Conservation (phyloP, 2,888 invertebrate genomes). For the Lasius platythorax region DNA sequence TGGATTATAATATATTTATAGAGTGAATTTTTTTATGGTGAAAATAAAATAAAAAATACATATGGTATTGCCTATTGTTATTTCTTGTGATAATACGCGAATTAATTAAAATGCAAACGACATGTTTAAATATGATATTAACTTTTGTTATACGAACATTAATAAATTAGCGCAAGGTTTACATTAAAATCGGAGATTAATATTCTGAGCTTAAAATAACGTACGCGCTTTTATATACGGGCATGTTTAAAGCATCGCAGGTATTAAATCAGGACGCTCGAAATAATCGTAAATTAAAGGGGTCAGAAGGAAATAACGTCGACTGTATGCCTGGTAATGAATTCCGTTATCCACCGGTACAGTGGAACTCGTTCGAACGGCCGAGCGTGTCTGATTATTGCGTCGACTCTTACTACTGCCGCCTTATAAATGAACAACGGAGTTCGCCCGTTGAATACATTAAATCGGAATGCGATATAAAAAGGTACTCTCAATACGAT, state of each 20-base stretch:
- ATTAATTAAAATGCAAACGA: neutral
- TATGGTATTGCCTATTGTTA: neutral
- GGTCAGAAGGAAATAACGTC: conserved; percentile 44
- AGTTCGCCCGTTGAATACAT: conserved; percentile 46
- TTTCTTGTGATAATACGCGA: neutral
- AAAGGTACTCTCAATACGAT: conserved; percentile 35
- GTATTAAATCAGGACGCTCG: conserved; percentile 44
- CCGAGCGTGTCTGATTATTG: conserved; percentile 54
- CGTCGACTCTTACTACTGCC: conserved; percentile 49
- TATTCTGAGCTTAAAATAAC: conserved; percentile 1
- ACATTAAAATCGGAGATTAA: conserved; percentile 22
- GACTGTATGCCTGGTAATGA: conserved; percentile 46
- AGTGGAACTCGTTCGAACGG: conserved; percentile 51
- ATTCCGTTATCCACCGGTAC: conserved; percentile 51
- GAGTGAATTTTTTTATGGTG: neutral
- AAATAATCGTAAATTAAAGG: conserved; percentile 55
- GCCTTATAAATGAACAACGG: conserved; percentile 45
- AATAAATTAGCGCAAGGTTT: conserved; percentile 13
- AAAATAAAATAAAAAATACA: neutral
- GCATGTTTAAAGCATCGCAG: conserved; percentile 17
- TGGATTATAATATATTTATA: neutral
- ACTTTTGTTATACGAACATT: neutral
- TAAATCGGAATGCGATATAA: conserved; percentile 47
- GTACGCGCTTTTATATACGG: conserved; percentile 5
- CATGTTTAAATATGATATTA: neutral